phyloP scores from a whole-genome alignment of 2,113 vertebrate species.

The Tragulus kanchil region DNA sequence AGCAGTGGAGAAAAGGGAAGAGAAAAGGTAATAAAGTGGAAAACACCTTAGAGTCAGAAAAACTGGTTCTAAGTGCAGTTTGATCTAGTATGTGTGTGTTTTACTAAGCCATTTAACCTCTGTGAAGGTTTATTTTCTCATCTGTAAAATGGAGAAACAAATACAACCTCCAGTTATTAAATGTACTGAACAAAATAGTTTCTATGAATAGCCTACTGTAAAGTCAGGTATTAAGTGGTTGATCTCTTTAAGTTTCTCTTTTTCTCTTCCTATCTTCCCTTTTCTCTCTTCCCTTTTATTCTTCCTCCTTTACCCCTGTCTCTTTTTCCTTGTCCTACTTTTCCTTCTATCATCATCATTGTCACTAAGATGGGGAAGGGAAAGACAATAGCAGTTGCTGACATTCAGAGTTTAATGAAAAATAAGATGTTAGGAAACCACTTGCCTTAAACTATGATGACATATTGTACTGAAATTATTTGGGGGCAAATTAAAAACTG shows the following conservation, averaged over 20 bases:
- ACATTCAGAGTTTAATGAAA: not conserved
- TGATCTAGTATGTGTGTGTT: not conserved
- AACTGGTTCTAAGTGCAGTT: not conserved
- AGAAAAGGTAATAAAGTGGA: not conserved
- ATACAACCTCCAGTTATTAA: not conserved
- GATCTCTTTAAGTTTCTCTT: not conserved
- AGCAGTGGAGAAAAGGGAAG: accelerated
- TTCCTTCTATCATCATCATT: too few relatives aligned
- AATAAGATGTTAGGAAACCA: not conserved
- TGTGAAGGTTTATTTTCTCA: not conserved
- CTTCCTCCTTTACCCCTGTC: not conserved
- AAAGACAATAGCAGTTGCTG: not conserved
- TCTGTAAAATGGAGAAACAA: not conserved
- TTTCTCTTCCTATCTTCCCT: not conserved
- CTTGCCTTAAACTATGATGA: not conserved
- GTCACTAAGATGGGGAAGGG: not conserved
- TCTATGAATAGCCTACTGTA: not conserved
- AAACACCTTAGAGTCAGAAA: not conserved
- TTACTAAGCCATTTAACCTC: not conserved
- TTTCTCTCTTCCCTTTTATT: too few relatives aligned
- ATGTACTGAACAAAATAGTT: not conserved
- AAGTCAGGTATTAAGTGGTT: not conserved
- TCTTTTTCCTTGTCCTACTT: not conserved
- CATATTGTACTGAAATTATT: constrained; percentile 6
- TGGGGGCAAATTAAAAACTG: not conserved